Base-by-base conservation (phyloP, 2,113 vertebrate genomes). In the Rousettus leschenaultii region DNA sequence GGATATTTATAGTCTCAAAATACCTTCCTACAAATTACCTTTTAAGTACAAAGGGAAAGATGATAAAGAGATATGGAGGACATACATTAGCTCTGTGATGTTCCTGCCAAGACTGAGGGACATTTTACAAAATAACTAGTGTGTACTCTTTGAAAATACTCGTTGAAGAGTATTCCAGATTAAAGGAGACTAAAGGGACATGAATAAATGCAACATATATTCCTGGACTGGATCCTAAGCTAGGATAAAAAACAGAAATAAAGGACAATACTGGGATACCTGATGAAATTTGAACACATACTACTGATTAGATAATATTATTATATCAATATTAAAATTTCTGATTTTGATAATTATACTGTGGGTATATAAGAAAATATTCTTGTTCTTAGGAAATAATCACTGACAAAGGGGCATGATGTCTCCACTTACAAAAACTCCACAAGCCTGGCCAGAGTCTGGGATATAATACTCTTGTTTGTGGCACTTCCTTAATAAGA, bases 11-110 rank as follows among this genome's bases (percentile, higher is more conserved):
- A 77, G 53, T 63, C 16, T 92, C 71, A 86, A 87, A 86, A 65
- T 86, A 92, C 19, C 40, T 51, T 79, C 15, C n/a, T 53, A 92
- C 4, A 48, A 86, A 82, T 86, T 80, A 70, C 57, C 89, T 86
- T 68, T n/a, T 74, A 86, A 89, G 80, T 94, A 73, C 12, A 94
- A 89, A 92, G 68, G 22, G 59, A 89, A 95, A 96, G 86, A 75
- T 12, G 68, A 61, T 43, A 40, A 11, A 63, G 55, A 94, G 55
- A 66, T 28, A n/a, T 9, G 14, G 53, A 73, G 71, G 45, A 71
- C 10, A 75, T 18, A 90, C 7, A 86, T 75, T 71, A 94, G 13
- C 28, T 83, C 61, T 87, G 21, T 88, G 65, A 84, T 73, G 71
- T 51, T 88, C 55, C 4, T 53, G 24, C 22, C n/a, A 59, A 94